Base-by-base conservation (phyloP, 1,140 invertebrate species). In the Pomacea maculata region DNA sequence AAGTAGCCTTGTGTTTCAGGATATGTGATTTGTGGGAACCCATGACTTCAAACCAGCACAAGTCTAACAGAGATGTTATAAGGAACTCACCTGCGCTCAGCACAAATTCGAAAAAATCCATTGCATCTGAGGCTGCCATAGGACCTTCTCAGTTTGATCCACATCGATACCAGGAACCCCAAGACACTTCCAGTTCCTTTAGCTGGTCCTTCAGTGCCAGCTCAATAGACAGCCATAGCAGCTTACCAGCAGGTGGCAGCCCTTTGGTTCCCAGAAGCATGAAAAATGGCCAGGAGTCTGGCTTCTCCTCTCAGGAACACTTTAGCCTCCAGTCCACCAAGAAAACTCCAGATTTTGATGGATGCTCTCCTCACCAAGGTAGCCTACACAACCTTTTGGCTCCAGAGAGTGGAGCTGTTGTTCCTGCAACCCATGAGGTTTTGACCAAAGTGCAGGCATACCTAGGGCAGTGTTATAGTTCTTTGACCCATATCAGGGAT, bases 251-350 rank as follows among this genome's bases (percentile, higher is more conserved):
- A 34, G 82, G 73, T 10, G 82, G 80, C 45, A 82, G 83, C 67
- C 57, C 78, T 52, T 82, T 84, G 11, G 77, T 70, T n/a, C 70
- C 65, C 21, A 45, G 34, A 78, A 19, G 17, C 80, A 71, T 45
- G 25, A 61, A 1, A 14, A 7, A 45, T 25, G 64, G 82, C 68
- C 29, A 79, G 14, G 78, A 82, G 67, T 67, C 78, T 15, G 80
- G 79, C 19, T 73, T 80, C 55, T 79, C 81, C 45, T 67, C 71
- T 0, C 82, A 86, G 61, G 84, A 82, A 29, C 82, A 85, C 12
- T 89, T 88, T 75, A 86, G 85, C 81, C 84, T 88, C 17, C 85
- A 89, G 52, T 84, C 85, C 65, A 89, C 88, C 29, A 87, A 87
- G 73, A 86, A 85, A 75, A 82, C 84, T 75, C 81, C 88, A 3